Conservation (phyloP, 2,797 vertebrate genomes). For the Delichon dasypus region DNA sequence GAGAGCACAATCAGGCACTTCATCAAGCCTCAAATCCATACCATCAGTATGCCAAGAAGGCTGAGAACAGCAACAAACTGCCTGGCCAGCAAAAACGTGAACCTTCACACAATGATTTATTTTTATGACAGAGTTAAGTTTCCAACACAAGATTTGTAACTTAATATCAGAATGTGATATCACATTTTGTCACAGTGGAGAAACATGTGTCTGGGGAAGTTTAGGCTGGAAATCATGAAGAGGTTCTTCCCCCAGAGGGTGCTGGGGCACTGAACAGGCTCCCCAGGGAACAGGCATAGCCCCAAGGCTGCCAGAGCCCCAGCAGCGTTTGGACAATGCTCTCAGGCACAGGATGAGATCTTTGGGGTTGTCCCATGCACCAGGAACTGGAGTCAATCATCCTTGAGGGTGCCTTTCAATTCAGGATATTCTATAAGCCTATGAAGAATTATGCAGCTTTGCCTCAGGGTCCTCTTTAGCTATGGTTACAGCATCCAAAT, state of each 20-base stretch:
- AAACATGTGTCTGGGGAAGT: background rate
- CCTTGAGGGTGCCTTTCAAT: background rate
- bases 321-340: background rate
- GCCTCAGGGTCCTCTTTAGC: background rate
- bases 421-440: background rate
- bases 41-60: background rate
- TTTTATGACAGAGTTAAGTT: background rate
- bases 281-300: rapidly evolving
- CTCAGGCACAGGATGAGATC: background rate
- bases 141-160: background rate
- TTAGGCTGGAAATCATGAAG: background rate
- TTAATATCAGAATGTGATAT: background rate
- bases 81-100: background rate
- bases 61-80: background rate
- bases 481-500: background rate
- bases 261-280: background rate
- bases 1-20: background rate
- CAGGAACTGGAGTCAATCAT: background rate
- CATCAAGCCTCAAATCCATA: background rate
- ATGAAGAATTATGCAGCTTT: background rate
- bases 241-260: background rate
- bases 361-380: background rate
- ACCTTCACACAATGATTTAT: background rate
- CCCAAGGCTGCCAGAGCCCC: background rate
- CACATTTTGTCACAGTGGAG: background rate